Percentiles rank a stretch among this genome's conserved stretches.
These are phyloP conservation scores for Trinorchestia longiramus DNA, from an alignment of 1,140 invertebrate genomes.

Conservation along the genomic window DNA sequence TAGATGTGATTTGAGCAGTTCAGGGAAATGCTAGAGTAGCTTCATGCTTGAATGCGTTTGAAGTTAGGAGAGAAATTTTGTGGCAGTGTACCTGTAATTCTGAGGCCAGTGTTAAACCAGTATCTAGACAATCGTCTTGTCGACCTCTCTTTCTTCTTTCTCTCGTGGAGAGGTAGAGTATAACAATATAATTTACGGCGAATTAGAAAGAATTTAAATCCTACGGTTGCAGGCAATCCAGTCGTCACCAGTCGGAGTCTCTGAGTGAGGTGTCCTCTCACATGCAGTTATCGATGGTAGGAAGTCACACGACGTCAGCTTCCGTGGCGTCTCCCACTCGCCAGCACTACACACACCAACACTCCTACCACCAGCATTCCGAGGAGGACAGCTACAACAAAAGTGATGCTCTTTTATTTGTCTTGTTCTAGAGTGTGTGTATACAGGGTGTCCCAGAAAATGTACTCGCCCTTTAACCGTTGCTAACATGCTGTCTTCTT, in stretches of 20 bases:
- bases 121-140: too few relatives aligned
- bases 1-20: too few relatives aligned
- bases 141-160: too few relatives aligned
- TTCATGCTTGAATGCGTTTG: too few relatives aligned
- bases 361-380: conserved; percentile 40
- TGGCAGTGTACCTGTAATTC: too few relatives aligned
- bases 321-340: conserved; percentile 24
- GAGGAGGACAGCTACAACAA: conserved; percentile 35
- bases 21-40: too few relatives aligned
- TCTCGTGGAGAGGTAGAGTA: too few relatives aligned
- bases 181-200: background rate
- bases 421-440: background rate
- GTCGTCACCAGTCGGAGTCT: background rate
- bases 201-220: background rate
- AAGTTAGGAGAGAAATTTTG: too few relatives aligned
- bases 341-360: conserved; percentile 4
- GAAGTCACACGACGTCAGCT: background rate
- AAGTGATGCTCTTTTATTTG: background rate
- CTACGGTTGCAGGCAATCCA: background rate
- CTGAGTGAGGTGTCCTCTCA: background rate
- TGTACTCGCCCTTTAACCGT: too few relatives aligned
- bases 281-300: background rate
- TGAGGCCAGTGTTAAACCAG: too few relatives aligned
- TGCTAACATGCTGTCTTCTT: too few relatives aligned
- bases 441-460: too few relatives aligned